A percentile compares a stretch with the other conserved stretches of the same genome.
Evolutionary conservation across 2,113 vertebrate genomes (phyloP).

Genomic region (Silurus meridionalis): DNA sequence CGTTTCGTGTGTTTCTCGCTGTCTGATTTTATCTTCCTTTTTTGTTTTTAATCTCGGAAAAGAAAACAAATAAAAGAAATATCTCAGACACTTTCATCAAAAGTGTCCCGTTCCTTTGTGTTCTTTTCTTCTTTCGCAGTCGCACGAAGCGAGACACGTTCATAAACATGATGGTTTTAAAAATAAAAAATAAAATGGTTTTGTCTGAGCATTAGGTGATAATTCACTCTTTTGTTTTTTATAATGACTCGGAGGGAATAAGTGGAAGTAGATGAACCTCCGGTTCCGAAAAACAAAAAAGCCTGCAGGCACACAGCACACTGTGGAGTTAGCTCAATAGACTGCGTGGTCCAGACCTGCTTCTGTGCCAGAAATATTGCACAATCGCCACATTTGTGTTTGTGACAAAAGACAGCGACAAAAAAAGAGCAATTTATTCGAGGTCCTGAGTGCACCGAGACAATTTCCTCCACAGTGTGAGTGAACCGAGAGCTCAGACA

Average conservation of each 20-base stretch:
- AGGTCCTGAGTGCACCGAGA: neutral
- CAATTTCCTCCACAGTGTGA: slow-evolving; percentile 14
- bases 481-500: slow-evolving; percentile 17
- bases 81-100: slow-evolving; percentile 59
- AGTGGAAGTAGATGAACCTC: slow-evolving; percentile 3
- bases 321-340: slow-evolving; percentile 2
- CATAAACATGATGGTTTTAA: slow-evolving; percentile 73
- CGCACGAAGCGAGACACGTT: slow-evolving; percentile 62
- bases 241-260: neutral
- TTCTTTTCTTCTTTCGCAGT: slow-evolving; percentile 61
- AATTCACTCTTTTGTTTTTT: neutral
- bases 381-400: slow-evolving; percentile 9
- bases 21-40: slow-evolving; percentile 64
- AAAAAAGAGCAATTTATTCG: slow-evolving; percentile 2
- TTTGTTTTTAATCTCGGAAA: slow-evolving; percentile 57
- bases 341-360: neutral
- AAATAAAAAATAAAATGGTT: neutral
- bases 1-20: slow-evolving; percentile 64
- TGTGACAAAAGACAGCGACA: slow-evolving; percentile 12
- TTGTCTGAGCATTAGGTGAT: neutral
- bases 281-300: neutral
- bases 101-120: slow-evolving; percentile 60
- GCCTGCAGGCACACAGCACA: slow-evolving; percentile 1
- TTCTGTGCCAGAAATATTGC: slow-evolving; percentile 6
- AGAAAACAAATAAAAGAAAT: slow-evolving; percentile 40